Percentiles rank a stretch among this genome's conserved stretches.
Conservation (phyloP, 2,797 vertebrate species). For the Pangasius larnaudii region DNA sequence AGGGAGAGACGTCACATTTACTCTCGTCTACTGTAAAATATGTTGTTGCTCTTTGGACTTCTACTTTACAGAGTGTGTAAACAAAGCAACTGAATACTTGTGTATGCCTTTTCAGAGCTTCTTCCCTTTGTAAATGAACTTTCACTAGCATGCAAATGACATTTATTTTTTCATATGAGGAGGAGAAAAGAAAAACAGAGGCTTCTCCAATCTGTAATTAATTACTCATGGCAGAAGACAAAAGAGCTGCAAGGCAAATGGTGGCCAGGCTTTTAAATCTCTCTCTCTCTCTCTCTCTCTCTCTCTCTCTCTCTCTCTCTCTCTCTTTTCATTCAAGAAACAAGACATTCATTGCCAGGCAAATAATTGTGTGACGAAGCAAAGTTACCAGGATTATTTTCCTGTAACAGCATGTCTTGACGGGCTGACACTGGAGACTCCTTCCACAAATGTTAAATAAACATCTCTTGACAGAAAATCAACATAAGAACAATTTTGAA, state of each 20-base stretch:
- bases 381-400: neutral
- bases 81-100: neutral
- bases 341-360: too few species aligned
- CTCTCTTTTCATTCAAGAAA: neutral
- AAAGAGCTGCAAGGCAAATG: neutral
- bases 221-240: neutral
- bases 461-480: neutral
- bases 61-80: neutral
- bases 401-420: neutral
- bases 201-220: neutral
- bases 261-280: neutral
- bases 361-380: neutral
- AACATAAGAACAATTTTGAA: neutral
- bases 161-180: neutral
- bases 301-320: neutral
- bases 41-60: neutral
- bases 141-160: neutral
- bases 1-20: neutral
- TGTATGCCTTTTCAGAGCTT: neutral
- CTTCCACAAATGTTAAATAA: neutral
- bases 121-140: neutral
- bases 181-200: constrained; percentile 6
- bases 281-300: neutral
- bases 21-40: neutral
- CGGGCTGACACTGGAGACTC: neutral